Percentiles rank a stretch among this genome's conserved stretches.
These are phyloP conservation scores for Byasa hedistus DNA, from an alignment of 2,888 invertebrate genomes.

Conservation along the genomic window DNA sequence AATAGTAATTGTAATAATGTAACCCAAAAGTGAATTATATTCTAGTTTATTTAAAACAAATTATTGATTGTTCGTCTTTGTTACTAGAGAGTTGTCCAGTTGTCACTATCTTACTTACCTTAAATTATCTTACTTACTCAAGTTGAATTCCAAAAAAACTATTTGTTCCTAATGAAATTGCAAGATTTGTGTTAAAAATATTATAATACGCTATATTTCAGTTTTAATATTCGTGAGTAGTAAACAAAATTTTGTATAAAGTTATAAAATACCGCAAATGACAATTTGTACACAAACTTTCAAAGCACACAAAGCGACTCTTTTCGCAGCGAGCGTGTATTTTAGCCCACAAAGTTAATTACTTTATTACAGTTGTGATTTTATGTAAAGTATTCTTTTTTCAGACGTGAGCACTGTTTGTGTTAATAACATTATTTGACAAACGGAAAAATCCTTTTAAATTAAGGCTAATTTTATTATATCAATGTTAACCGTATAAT, in stretches of 20 bases:
- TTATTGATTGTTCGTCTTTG: too few relatives aligned
- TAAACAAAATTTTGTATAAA: not conserved
- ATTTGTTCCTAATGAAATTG: too few relatives aligned
- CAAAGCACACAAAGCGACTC: conserved; percentile 24
- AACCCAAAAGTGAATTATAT: too few relatives aligned
- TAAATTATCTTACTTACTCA: too few relatives aligned
- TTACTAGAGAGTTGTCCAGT: too few relatives aligned
- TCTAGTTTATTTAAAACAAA: too few relatives aligned
- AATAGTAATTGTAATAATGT: too few relatives aligned
- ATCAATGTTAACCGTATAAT: not conserved
- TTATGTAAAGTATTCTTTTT: conserved; percentile 6
- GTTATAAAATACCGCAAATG: conserved; percentile 11
- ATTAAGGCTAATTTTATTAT: not conserved
- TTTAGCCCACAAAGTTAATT: conserved; percentile 27
- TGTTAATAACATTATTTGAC: conserved; percentile 10
- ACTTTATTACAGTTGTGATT: conserved; percentile 22
- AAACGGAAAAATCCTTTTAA: not conserved
- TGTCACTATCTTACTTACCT: too few relatives aligned
- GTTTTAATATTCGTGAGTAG: not conserved
- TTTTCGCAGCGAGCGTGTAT: conserved; percentile 22
- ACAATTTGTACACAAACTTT: conserved; percentile 20
- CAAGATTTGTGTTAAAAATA: too few relatives aligned
- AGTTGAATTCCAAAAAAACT: too few relatives aligned
- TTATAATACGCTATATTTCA: not conserved
- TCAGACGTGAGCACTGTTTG: conserved; percentile 7